Evolutionary conservation across 2,113 vertebrate species (phyloP).

Genomic region (Capreolus pygargus): DNA sequence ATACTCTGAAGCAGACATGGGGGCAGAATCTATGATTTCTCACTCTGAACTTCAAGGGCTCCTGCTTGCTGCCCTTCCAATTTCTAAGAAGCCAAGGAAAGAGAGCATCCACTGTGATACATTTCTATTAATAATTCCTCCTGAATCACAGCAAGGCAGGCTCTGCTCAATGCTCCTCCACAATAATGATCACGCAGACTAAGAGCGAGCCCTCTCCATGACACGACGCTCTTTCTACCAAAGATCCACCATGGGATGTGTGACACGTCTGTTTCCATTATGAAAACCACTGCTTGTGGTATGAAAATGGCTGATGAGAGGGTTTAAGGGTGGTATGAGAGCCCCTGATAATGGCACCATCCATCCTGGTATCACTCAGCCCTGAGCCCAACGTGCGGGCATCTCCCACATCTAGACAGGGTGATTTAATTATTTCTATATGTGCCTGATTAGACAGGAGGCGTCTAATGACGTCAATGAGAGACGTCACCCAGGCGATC

Average conservation of each 20-base stretch:
- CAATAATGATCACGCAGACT: background rate
- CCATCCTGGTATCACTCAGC: conserved; percentile 40
- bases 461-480: background rate
- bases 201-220: background rate
- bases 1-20: background rate
- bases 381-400: background rate
- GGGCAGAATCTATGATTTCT: background rate
- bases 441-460: conserved; percentile 39
- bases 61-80: background rate
- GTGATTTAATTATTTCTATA: conserved; percentile 59
- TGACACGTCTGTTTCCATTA: conserved; percentile 40
- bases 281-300: background rate
- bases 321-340: background rate
- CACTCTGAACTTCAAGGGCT: background rate
- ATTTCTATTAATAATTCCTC: background rate
- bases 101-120: background rate
- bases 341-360: conserved; percentile 49
- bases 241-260: conserved; percentile 26
- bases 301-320: background rate
- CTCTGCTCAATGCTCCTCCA: background rate
- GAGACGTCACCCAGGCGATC: background rate
- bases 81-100: background rate
- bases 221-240: background rate
- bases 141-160: background rate
- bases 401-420: background rate